Evolutionary conservation across 2,888 invertebrate genomes (phyloP).

Genomic region (Caradrina clavipalpis): DNA sequence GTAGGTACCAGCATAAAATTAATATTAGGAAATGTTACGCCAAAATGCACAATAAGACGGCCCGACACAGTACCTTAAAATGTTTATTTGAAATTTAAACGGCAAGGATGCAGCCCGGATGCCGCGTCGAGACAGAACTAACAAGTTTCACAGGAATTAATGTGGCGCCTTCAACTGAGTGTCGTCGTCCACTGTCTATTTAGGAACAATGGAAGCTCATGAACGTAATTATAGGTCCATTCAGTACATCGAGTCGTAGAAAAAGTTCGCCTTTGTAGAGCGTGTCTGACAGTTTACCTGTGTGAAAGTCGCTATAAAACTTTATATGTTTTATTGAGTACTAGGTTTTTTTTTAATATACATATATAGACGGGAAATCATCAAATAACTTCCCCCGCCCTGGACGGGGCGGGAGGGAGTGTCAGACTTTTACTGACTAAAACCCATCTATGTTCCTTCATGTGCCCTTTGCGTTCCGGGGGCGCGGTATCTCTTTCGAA

Average conservation of each 20-base stretch:
- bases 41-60: conserved; percentile 25
- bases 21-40: background rate
- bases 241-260: background rate
- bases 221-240: background rate
- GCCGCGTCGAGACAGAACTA: conserved; percentile 70
- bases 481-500: too few relatives aligned
- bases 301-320: background rate
- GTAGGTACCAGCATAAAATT: background rate
- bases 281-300: background rate
- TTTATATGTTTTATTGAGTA: background rate
- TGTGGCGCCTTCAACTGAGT: conserved; percentile 60
- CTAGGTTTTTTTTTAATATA: too few relatives aligned
- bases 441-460: too few relatives aligned
- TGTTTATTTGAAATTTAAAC: conserved; percentile 72
- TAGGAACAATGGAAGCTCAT: conserved; percentile 12
- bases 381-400: too few relatives aligned
- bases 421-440: too few relatives aligned
- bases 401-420: too few relatives aligned
- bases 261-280: background rate
- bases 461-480: too few relatives aligned
- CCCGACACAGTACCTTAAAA: conserved; percentile 52
- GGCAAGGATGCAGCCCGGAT: conserved; percentile 62
- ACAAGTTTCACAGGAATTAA: conserved; percentile 73
- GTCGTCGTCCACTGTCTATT: conserved; percentile 59
- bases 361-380: too few relatives aligned